These are phyloP conservation scores for Hycleus phaleratus DNA, from an alignment of 1,140 invertebrate genomes.

Conservation along the genomic window DNA sequence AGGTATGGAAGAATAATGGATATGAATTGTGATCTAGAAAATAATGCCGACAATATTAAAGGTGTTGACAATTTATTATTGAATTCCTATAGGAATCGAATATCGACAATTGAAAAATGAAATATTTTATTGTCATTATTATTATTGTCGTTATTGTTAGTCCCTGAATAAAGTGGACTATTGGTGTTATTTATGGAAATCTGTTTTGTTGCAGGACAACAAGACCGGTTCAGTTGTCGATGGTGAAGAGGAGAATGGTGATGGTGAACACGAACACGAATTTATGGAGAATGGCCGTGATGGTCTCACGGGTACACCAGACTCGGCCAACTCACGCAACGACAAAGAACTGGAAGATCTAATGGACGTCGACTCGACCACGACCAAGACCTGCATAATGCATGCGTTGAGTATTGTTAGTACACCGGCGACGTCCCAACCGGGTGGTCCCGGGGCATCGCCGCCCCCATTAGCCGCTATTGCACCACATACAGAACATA, in stretches of 20 bases:
- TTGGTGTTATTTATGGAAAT: no score
- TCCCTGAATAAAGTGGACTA: no score
- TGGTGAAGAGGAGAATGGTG: slow-evolving; percentile 34
- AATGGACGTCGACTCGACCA: slow-evolving; percentile 34
- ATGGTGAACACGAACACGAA: slow-evolving; percentile 31
- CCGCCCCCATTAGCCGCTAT: slow-evolving; percentile 36
- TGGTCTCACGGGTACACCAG: slow-evolving; percentile 35
- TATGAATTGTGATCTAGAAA: no score
- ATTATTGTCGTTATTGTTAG: no score
- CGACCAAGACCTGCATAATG: slow-evolving; percentile 38
- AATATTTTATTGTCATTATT: no score
- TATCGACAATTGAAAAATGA: no score
- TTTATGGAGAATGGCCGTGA: slow-evolving; percentile 38
- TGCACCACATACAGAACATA: slow-evolving; percentile 31
- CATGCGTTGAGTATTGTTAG: slow-evolving; percentile 39
- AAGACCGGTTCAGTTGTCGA: slow-evolving; percentile 25
- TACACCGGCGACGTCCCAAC: slow-evolving; percentile 28
- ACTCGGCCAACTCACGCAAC: slow-evolving; percentile 36
- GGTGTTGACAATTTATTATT: no score
- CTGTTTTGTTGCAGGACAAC: slow-evolving; percentile 33
- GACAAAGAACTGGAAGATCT: slow-evolving; percentile 40
- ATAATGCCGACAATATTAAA: no score
- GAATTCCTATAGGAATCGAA: no score
- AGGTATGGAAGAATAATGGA: no score
- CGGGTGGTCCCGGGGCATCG: slow-evolving; percentile 27